Evolutionary conservation across 2,888 invertebrate genomes (phyloP).

Genomic region (Sphecodes monilicornis): DNA sequence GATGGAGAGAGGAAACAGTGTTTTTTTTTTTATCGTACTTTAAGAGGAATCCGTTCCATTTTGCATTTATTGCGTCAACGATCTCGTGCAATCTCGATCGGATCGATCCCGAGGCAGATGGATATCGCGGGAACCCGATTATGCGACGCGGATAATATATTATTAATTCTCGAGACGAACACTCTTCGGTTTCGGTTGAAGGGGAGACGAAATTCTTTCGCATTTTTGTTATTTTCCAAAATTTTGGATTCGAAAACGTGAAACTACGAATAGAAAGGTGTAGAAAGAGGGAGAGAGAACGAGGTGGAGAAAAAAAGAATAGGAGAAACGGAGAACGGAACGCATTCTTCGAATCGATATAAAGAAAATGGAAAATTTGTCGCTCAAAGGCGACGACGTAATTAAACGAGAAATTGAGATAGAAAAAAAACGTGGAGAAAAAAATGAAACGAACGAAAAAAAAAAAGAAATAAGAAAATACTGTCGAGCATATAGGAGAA

Average conservation of each 20-base stretch:
- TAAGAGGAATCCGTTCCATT: conserved; percentile 8
- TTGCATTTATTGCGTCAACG: conserved; percentile 37
- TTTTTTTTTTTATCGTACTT: conserved; percentile 1
- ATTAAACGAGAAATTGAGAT: conserved; percentile 66
- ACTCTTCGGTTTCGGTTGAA: conserved; percentile 70
- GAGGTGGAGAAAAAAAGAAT: neutral
- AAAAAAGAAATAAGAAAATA: conserved; percentile 66
- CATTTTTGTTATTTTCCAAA: conserved; percentile 56
- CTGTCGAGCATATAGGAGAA: conserved; percentile 82
- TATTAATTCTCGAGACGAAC: conserved; percentile 63
- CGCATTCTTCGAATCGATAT: conserved; percentile 66
- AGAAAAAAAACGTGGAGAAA: neutral
- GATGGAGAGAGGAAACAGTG: neutral
- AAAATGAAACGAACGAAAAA: conserved; percentile 52
- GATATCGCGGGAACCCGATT: conserved; percentile 65
- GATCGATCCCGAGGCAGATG: conserved; percentile 18
- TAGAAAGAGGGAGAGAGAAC: conserved; percentile 11
- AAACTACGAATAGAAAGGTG: conserved; percentile 60
- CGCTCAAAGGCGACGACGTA: conserved; percentile 72
- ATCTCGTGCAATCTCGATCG: conserved; percentile 43
- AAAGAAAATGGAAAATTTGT: conserved; percentile 23
- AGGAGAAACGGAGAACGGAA: conserved; percentile 61
- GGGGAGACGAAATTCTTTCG: conserved; percentile 55
- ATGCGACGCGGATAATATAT: conserved; percentile 68
- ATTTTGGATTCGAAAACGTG: conserved; percentile 65